Evolutionary conservation across 2,888 invertebrate genomes (phyloP), one percentile per base, ranked within the genome.

Genomic region (Parascotia fuliginaria): DNA sequence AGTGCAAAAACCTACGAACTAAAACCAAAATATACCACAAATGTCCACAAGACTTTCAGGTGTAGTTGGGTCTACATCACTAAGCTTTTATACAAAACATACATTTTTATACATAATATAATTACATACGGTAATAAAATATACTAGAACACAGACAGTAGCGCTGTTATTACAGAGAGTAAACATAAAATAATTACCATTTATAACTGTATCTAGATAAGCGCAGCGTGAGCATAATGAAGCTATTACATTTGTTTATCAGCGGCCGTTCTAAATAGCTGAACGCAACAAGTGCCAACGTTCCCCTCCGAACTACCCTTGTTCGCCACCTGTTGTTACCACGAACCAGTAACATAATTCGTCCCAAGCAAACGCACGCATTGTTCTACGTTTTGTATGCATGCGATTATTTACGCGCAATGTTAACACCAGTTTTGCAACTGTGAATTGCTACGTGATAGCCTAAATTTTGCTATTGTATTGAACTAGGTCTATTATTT

Each of bases 251-350:
- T 65, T 70, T 64, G 53, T 60, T 55, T 65, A 66, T 61, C 42
- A 42, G 37, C 36, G 41, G 43, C 46, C 44, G 50, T 47, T 57
- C 59, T 59, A 61, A 66, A 70, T 69, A 65, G 55, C 55, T 55
- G 42, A 48, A 57, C 52, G 82, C 79, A 86, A 86, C 87, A 85
- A 86, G 87, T 86, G 85, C 65, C 9, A 24, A 43, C 19, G 40
- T 65, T 67, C 72, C 81, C 79, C 76, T 73, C 60, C 58, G 49
- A 52, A 64, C 68, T 60, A 75, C 80, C 82, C 82, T 70, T 70
- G 71, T 73, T 63, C 41, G 56, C 79, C 86, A 87, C 87, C 87
- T 87, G 86, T 87, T 44, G 60, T 63, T 49, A 53, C n/a, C n/a
- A n/a, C n/a, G n/a, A 68, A 69, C 75, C 71, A 59, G 55, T 80